phyloP scores from a whole-genome alignment of 2,888 invertebrate species.

The Acrobeloides nanus region DNA sequence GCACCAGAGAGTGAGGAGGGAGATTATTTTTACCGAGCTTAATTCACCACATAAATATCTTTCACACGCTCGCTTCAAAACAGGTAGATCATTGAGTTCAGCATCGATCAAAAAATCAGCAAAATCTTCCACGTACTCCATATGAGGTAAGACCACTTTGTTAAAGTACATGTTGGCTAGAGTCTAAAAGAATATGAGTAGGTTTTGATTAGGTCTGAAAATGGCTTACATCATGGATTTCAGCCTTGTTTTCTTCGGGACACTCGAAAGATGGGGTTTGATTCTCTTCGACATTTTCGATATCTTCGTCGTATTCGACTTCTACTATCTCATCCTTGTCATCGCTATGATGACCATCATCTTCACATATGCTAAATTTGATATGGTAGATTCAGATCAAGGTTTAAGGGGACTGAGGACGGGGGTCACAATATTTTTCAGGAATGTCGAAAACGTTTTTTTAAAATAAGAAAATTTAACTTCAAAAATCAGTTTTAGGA shows the following conservation, averaged over 20 bases:
- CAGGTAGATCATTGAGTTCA: conserved; percentile 51
- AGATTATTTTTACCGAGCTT: conserved; percentile 30
- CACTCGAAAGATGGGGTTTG: conserved; percentile 48
- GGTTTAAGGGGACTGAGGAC: too few species aligned
- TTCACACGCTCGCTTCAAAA: conserved; percentile 49
- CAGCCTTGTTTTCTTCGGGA: conserved; percentile 43
- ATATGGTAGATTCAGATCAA: too few species aligned
- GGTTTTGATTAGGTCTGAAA: neutral
- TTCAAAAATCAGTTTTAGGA: too few species aligned
- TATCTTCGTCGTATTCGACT: conserved; percentile 24
- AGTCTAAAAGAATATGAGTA: conserved; percentile 9
- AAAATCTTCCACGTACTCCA: conserved; percentile 51
- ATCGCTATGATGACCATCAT: conserved; percentile 14
- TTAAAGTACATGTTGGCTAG: conserved; percentile 45
- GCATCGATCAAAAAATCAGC: conserved; percentile 43
- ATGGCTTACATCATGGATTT: conserved; percentile 45
- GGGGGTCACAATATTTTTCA: too few species aligned
- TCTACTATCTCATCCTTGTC: conserved; percentile 6
- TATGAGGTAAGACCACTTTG: conserved; percentile 46
- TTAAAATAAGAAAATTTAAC: too few species aligned
- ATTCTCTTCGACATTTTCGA: conserved; percentile 27
- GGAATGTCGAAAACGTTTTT: too few species aligned
- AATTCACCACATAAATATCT: conserved; percentile 51
- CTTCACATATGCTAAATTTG: too few species aligned
- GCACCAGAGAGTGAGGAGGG: too few species aligned